Base-by-base conservation (phyloP, 2,888 invertebrate genomes). In the Agonum fuliginosum region DNA sequence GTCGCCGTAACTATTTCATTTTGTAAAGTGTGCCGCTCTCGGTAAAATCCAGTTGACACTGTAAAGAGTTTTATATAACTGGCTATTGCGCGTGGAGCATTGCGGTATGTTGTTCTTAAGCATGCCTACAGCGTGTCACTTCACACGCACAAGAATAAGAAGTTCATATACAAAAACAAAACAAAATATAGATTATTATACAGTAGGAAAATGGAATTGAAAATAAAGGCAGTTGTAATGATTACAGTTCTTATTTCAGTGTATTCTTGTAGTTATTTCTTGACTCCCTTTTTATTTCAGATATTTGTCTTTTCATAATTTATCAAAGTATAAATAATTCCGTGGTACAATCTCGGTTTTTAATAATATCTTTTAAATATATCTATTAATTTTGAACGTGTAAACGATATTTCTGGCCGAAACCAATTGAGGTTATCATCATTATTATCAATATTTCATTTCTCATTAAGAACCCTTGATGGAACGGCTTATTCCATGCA, bases 161-260 rank as follows among this genome's bases (percentile, higher is more conserved):
- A 82, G 83, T 83, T 82, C 82, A 82, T 81, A 81, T 79, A 79
- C 73, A 78, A 78, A 78, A 78, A 80, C 46, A 74, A 65, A 77
- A 78, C 78, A 78, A 78, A 79, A 82, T 81, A 81, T 83, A 83
- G 83, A 81, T 82, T 83, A 85, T 85, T 86, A 85, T 84, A 84
- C 81, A 84, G 84, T 85, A 85, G 85, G 84, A 84, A 71, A 84
- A 86, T 86, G 86, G 86, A 86, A 86, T 86, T 86, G 86, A 85
- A 58, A 86, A 86, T 86, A 86, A 86, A 86, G 83, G 84, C 84
- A 84, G 85, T 85, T 86, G 85, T 83, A 84, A 83, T 82, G 81
- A 83, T 54, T 78, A 46, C 74, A 75, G 48, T 67, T 79, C 34
- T 65, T 54, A 71, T 79, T 79, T 75, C 19, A 67, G 67, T 67